phyloP scores from a whole-genome alignment of 1,140 invertebrate genomes.

The Calliopsis andreniformis region DNA sequence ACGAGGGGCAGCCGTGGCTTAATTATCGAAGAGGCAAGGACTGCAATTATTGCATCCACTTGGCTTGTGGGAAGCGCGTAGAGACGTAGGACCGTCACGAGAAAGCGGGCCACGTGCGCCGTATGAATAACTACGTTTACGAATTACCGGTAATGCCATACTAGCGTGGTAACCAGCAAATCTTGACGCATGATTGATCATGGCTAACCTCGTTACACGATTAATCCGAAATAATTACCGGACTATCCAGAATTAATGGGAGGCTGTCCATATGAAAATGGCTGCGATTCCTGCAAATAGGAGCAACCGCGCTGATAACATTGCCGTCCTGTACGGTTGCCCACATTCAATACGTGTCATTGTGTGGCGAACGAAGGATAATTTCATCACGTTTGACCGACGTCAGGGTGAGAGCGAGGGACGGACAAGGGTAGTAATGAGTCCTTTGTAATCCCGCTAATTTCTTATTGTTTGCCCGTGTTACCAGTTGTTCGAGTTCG shows the following conservation, averaged over 20 bases:
- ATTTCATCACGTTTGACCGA: slow-evolving; percentile 27
- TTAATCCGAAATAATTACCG: slow-evolving; percentile 66
- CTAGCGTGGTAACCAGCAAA: not conserved
- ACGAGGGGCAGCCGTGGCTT: not conserved
- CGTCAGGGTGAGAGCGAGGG: no score
- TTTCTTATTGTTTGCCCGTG: slow-evolving; percentile 19
- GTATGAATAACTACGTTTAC: slow-evolving; percentile 33
- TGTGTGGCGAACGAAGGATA: slow-evolving; percentile 23
- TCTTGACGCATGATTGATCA: slow-evolving; percentile 60
- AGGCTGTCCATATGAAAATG: slow-evolving; percentile 44
- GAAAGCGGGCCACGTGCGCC: not conserved
- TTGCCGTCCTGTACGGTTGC: not conserved
- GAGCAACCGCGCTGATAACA: not conserved
- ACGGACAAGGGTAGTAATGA: slow-evolving; percentile 22
- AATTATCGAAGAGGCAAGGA: slow-evolving; percentile 23
- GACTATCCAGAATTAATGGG: slow-evolving; percentile 61
- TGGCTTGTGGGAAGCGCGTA: slow-evolving; percentile 3
- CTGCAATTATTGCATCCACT: slow-evolving; percentile 10
- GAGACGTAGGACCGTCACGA: not conserved
- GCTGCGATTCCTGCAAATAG: slow-evolving; percentile 43
- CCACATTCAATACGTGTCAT: slow-evolving; percentile 20
- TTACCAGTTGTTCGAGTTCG: not conserved
- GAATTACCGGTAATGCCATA: slow-evolving; percentile 10
- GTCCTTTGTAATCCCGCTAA: slow-evolving; percentile 24
- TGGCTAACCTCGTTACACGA: slow-evolving; percentile 37